Conservation (phyloP, 2,113 vertebrate species). For the Myotis davidii region DNA sequence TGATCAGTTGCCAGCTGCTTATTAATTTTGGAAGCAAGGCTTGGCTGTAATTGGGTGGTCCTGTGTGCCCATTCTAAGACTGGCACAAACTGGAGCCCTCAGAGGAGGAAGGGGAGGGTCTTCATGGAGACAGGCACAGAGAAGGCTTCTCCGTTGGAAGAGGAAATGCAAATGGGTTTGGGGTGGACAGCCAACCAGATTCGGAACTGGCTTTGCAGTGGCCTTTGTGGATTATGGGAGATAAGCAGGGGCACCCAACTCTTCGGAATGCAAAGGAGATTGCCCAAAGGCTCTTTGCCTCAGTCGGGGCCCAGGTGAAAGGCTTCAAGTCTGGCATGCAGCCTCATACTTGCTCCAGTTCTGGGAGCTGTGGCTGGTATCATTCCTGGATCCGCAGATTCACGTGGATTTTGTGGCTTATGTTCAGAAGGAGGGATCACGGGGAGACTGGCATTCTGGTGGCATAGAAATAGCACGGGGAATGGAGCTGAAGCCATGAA, state of each 20-base stretch:
- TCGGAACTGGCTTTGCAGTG: background rate
- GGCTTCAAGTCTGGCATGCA: accelerated
- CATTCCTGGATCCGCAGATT: background rate
- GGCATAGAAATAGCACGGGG: background rate
- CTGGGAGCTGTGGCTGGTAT: background rate
- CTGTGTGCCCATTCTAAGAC: background rate
- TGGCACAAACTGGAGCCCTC: background rate
- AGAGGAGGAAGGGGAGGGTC: background rate
- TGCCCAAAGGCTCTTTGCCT: background rate
- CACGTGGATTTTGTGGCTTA: background rate
- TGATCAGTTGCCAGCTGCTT: background rate
- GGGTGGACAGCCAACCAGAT: background rate
- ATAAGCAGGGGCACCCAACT: background rate
- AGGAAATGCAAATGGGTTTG: background rate
- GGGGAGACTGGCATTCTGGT: background rate
- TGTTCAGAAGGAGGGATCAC: background rate
- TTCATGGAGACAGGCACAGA: background rate
- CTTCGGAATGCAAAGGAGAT: background rate
- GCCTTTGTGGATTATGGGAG: background rate
- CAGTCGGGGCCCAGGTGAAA: background rate
- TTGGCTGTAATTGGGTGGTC: background rate
- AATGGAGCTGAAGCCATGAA: background rate
- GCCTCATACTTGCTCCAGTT: background rate
- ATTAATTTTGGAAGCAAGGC: background rate
- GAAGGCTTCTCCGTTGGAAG: background rate